Base-by-base conservation (phyloP, 2,113 vertebrate species). In the Rhegmatorhina hoffmannsi region DNA sequence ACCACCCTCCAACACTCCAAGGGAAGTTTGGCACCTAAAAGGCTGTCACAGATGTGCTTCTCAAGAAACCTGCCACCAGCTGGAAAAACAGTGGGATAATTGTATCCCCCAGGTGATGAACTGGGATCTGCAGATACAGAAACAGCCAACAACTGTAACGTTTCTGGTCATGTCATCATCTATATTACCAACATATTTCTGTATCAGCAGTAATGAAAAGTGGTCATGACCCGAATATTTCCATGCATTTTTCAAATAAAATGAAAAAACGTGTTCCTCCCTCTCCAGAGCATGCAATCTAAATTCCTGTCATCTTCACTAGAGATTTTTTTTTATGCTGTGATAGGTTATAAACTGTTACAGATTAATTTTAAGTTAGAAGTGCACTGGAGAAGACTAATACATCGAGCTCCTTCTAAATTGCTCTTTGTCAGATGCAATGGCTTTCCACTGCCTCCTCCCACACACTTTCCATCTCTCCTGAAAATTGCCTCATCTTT, bases 401-500 rank as follows among this genome's bases (percentile, higher is more conserved):
- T 83, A 87, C 44, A 81, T 84, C 87, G 46, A 75, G 74, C 73
- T 95, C 79, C 75, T 87, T 92, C 86, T 88, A 92, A 97, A 96
- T 95, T 92, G 91, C 77, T 96, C 96, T 95, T 96, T 97, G 94
- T 97, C 95, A 96, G 87, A 91, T 76, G 64, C 17, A 55, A 91
- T 81, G 91, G 81, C 75, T 97, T 96, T 95, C 92, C 43, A 34
- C 72, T 84, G 95, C 87, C 91, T 96, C 94, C 85, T 94, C 94
- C 96, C 89, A 96, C 92, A 91, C 79, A 78, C 89, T 91, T 97
- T 87, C 94, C 87, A 93, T 96, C 83, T 96, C 87, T 85, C 72
- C 64, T 76, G 91, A 95, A 97, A 96, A 96, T 93, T 96, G 95
- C 91, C 85, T 96, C 85, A 95, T 95, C 89, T 96, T 96, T 89